A percentile compares a stretch with the other conserved stretches of the same genome.
Evolutionary conservation across 2,888 invertebrate genomes (phyloP).

Genomic region (Epiblema foenella): DNA sequence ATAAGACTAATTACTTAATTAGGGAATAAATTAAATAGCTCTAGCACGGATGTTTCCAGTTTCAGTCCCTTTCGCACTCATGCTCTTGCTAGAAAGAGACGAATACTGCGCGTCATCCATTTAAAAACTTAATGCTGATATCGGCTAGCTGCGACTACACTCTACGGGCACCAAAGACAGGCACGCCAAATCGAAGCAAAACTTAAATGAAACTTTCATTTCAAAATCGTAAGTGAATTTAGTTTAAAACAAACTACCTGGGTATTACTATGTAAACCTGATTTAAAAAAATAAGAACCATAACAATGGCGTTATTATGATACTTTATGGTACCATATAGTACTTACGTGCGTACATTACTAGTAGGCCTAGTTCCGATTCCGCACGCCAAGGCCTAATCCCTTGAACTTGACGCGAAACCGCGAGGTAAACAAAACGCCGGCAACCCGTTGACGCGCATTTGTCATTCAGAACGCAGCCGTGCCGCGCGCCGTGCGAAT

Average conservation of each 20-base stretch:
- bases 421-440: slow-evolving; percentile 72
- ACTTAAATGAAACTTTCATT: no score
- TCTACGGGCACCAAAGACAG: not conserved
- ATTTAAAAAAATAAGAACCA: no score
- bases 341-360: slow-evolving; percentile 20
- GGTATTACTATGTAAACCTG: no score
- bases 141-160: no score
- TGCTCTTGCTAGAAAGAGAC: not conserved
- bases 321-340: no score
- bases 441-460: slow-evolving; percentile 73
- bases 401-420: slow-evolving; percentile 77
- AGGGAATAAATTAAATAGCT: not conserved
- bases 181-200: no score
- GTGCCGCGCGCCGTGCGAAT: slow-evolving; percentile 67
- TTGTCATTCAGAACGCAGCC: slow-evolving; percentile 79
- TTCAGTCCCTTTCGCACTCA: not conserved
- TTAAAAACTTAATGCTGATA: not conserved
- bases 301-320: no score
- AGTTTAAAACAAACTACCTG: no score
- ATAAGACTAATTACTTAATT: slow-evolving; percentile 7
- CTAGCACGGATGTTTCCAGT: not conserved
- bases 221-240: no score
- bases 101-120: not conserved
- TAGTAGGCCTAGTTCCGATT: slow-evolving; percentile 27
- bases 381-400: slow-evolving; percentile 57